Evolutionary conservation across 2,888 invertebrate species (phyloP).

Genomic region (Eristalis tenax): DNA sequence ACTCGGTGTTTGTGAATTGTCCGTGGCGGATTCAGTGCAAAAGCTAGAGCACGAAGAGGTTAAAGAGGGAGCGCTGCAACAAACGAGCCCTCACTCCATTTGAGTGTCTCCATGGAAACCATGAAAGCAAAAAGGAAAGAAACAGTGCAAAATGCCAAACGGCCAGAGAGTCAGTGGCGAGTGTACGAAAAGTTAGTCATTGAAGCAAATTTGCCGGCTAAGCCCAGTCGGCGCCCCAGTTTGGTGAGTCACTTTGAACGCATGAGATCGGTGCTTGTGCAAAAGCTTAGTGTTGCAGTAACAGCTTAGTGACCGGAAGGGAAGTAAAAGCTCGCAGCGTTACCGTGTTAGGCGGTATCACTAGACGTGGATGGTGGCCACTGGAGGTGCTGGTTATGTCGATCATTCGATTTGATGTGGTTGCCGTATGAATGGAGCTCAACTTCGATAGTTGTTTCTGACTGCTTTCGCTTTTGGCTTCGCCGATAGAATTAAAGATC

Average conservation of each 20-base stretch:
- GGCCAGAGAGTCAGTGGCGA: slow-evolving; percentile 8
- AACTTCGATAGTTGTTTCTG: slow-evolving; percentile 42
- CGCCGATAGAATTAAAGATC: slow-evolving; percentile 33
- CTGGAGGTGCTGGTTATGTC: slow-evolving; percentile 33
- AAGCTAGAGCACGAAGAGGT: slow-evolving; percentile 46
- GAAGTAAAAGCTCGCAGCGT: slow-evolving; percentile 58
- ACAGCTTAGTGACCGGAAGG: slow-evolving; percentile 50
- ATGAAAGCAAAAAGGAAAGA: slow-evolving; percentile 61
- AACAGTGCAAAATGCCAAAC: slow-evolving; percentile 52
- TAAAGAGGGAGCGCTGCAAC: slow-evolving; percentile 24
- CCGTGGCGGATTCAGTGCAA: slow-evolving; percentile 36
- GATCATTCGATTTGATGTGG: slow-evolving; percentile 36
- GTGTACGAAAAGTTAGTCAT: slow-evolving; percentile 46
- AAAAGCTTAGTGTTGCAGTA: slow-evolving; percentile 21
- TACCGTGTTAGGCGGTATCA: slow-evolving; percentile 17
- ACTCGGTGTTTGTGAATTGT: slow-evolving; percentile 58
- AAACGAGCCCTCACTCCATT: slow-evolving; percentile 60
- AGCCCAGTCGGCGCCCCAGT: slow-evolving; percentile 14
- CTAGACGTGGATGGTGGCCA: neutral
- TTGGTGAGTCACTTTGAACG: slow-evolving; percentile 53
- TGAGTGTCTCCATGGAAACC: slow-evolving; percentile 41
- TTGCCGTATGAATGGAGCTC: slow-evolving; percentile 11
- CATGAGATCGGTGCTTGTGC: slow-evolving; percentile 18
- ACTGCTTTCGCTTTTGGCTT: slow-evolving; percentile 36
- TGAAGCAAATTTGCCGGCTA: slow-evolving; percentile 43